Base-by-base conservation (phyloP, 2,113 vertebrate genomes). In the Melanerpes aurifrons region DNA sequence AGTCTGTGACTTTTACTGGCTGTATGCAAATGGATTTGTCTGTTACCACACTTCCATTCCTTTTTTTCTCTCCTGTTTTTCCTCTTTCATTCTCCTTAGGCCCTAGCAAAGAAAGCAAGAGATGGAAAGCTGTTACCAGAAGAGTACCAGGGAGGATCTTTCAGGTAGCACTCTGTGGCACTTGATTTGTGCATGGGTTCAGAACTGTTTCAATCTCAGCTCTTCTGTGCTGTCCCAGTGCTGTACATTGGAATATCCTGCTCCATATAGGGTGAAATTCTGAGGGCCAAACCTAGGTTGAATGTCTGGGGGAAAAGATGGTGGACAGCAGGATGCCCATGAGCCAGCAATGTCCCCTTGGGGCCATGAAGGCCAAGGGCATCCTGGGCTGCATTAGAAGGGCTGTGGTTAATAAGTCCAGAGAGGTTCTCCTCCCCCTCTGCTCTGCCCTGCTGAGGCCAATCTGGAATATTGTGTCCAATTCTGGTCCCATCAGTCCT, bases 91-190 rank as follows among this genome's bases (percentile, higher is more conserved):
- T 94, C 95, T 90, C 9, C 48, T 40, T 81, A 99, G 99, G 96
- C 94, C 48, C 83, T 99, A 68, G 98, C 99, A 61, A 98, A 99
- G 96, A 99, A 99, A 94, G 99, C 99, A 85, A 98, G 99, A 97
- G 99, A 98, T 96, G 99, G 99, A 81, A 99, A 99, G 87, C 97
- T 99, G 72, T 96, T 99, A 81, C 99, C 99, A 9, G 99, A 99
- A 93, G 99, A 99, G 88, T 99, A 99, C 93, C 99, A 99, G 95
- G 99, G 99, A 82, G 99, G 99, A 79, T 99, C 99, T 68, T 99
- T 99, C 95, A 99, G 99, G 99, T 99, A 98, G 98, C 79, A 90
- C 47, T 76, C 21, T 76, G 8, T 45, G 62, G 6, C 8, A 12
- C 70, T 91, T 43, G 47, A 11, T 80, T 71, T 3, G 4, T 62